phyloP scores from a whole-genome alignment of 1,140 invertebrate genomes.

The Leptonema lineaticorne region DNA sequence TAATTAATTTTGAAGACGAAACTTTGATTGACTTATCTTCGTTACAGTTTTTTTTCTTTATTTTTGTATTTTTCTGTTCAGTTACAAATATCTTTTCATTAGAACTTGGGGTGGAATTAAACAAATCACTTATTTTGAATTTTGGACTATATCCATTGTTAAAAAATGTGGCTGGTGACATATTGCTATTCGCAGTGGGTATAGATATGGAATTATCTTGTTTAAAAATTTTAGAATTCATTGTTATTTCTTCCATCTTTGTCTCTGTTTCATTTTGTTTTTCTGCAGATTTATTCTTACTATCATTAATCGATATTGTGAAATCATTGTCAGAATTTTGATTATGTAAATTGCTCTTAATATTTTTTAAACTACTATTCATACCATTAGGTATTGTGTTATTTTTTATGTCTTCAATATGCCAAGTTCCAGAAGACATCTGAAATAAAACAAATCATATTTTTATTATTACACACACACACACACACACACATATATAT shows the following conservation, averaged over 20 bases:
- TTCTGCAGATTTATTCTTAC: neutral
- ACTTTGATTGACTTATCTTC: neutral
- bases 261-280: neutral
- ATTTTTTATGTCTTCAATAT: constrained; percentile 32
- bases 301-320: neutral
- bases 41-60: neutral
- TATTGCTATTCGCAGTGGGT: too few relatives aligned
- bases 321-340: neutral
- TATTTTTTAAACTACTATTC: neutral
- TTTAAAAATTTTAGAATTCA: too few relatives aligned
- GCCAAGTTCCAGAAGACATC: constrained; percentile 22
- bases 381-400: neutral
- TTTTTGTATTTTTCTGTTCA: neutral
- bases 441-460: constrained; percentile 12
- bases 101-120: neutral
- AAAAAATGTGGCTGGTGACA: too few relatives aligned
- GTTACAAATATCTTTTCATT: too few relatives aligned
- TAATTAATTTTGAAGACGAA: too few relatives aligned
- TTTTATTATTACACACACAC: too few relatives aligned
- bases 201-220: too few relatives aligned
- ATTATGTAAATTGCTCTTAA: neutral
- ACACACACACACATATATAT: too few relatives aligned
- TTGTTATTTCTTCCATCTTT: neutral
- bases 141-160: too few relatives aligned
- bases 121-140: neutral